A percentile compares a stretch with the other conserved stretches of the same genome.
Evolutionary conservation across 2,888 invertebrate genomes (phyloP).

Genomic region (Phlogophora meticulosa): DNA sequence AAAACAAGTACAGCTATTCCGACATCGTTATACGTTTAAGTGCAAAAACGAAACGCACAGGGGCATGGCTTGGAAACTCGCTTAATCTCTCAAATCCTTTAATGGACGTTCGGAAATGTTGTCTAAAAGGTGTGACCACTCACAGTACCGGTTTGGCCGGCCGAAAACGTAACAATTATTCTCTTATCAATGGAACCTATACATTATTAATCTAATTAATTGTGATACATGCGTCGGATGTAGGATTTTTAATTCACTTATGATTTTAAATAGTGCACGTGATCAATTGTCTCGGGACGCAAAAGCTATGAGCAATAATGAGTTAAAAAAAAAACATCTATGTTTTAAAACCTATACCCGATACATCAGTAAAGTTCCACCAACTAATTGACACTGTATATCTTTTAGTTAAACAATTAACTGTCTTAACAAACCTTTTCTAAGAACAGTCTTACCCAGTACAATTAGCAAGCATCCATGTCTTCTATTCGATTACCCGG

Average conservation of each 20-base stretch:
- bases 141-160: slow-evolving; percentile 62
- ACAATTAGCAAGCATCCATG: slow-evolving; percentile 49
- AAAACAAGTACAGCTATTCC: slow-evolving; percentile 60
- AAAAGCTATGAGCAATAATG: no score
- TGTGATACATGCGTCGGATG: no score
- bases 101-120: slow-evolving; percentile 83
- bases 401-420: neutral
- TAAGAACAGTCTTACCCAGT: slow-evolving; percentile 27
- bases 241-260: no score
- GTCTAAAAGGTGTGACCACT: slow-evolving; percentile 80
- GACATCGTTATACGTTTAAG: slow-evolving; percentile 67
- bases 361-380: neutral
- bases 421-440: slow-evolving; percentile 1
- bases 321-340: neutral
- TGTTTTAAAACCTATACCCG: neutral
- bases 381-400: neutral
- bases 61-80: slow-evolving; percentile 71
- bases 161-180: slow-evolving; percentile 60
- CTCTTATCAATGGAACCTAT: slow-evolving; percentile 22
- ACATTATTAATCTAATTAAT: neutral
- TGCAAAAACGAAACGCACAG: slow-evolving; percentile 74
- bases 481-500: slow-evolving; percentile 53
- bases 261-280: no score
- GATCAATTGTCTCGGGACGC: no score
- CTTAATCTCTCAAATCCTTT: slow-evolving; percentile 84